A percentile compares a stretch with the other conserved stretches of the same genome.
Conservation (phyloP, 2,797 vertebrate species). For the Champsocephalus gunnari region DNA sequence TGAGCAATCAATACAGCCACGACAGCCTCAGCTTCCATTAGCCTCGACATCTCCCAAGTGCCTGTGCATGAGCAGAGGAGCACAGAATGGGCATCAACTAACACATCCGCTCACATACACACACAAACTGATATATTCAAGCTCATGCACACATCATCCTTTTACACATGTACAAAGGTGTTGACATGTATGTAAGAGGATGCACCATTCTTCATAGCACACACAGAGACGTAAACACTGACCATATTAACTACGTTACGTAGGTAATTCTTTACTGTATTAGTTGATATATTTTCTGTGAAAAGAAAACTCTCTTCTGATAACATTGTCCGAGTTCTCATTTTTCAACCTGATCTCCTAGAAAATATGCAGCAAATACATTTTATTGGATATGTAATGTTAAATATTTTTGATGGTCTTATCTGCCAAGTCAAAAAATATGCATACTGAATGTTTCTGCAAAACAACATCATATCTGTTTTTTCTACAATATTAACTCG, state of each 20-base stretch:
- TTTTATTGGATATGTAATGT: neutral
- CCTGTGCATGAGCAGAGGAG: conserved; percentile 81
- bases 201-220: conserved; percentile 1
- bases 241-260: neutral
- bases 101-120: conserved; percentile 53
- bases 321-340: neutral
- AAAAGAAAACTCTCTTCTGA: neutral
- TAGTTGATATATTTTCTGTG: neutral
- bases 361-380: neutral
- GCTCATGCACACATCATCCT: conserved; percentile 60
- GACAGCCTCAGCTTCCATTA: conserved; percentile 84
- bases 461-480: neutral
- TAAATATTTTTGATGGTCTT: neutral
- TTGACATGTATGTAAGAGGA: conserved; percentile 6
- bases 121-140: conserved; percentile 65
- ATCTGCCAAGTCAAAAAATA: neutral
- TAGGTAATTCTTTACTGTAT: neutral
- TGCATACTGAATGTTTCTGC: neutral
- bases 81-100: conserved; percentile 74
- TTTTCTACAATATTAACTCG: neutral
- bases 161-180: conserved; percentile 36
- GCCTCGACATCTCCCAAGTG: conserved; percentile 80
- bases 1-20: conserved; percentile 85
- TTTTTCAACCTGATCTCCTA: neutral
- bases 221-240: neutral